A percentile compares a stretch with the other conserved stretches of the same genome.
These are phyloP conservation scores for Philereme transversata DNA, from an alignment of 2,888 invertebrate species.

Conservation along the genomic window DNA sequence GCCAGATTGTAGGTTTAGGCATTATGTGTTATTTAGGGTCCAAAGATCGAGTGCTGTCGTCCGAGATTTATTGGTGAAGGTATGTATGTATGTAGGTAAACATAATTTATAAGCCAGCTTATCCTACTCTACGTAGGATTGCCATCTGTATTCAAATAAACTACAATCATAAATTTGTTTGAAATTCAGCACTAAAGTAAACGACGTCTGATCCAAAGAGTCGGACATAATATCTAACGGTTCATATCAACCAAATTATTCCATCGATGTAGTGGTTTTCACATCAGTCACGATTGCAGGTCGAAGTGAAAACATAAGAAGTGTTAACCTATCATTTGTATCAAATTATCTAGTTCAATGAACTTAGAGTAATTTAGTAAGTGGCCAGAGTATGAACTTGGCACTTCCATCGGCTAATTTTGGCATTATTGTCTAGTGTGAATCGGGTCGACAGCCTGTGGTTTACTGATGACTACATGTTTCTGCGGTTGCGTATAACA, in stretches of 20 bases:
- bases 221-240: slow-evolving; percentile 60
- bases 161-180: slow-evolving; percentile 39
- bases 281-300: slow-evolving; percentile 72
- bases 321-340: slow-evolving; percentile 80
- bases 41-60: slow-evolving; percentile 21
- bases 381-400: slow-evolving; percentile 64
- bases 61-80: slow-evolving; percentile 32
- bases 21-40: slow-evolving; percentile 24
- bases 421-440: slow-evolving; percentile 62
- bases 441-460: slow-evolving; percentile 58
- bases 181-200: slow-evolving; percentile 45
- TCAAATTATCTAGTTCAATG: slow-evolving; percentile 75
- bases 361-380: slow-evolving; percentile 75
- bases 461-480: slow-evolving; percentile 61
- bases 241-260: slow-evolving; percentile 69
- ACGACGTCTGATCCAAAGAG: slow-evolving; percentile 14
- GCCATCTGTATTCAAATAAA: slow-evolving; percentile 31
- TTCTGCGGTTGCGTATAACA: slow-evolving; percentile 40
- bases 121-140: slow-evolving; percentile 29
- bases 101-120: slow-evolving; percentile 37
- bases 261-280: slow-evolving; percentile 70
- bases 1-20: slow-evolving; percentile 22
- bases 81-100: slow-evolving; percentile 23
- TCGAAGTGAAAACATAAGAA: slow-evolving; percentile 76
- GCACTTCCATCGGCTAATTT: slow-evolving; percentile 64